A percentile compares a stretch with the other conserved stretches of the same genome.
These are phyloP conservation scores for Pundamilia nyererei DNA, from an alignment of 2,113 vertebrate genomes.

Conservation along the genomic window DNA sequence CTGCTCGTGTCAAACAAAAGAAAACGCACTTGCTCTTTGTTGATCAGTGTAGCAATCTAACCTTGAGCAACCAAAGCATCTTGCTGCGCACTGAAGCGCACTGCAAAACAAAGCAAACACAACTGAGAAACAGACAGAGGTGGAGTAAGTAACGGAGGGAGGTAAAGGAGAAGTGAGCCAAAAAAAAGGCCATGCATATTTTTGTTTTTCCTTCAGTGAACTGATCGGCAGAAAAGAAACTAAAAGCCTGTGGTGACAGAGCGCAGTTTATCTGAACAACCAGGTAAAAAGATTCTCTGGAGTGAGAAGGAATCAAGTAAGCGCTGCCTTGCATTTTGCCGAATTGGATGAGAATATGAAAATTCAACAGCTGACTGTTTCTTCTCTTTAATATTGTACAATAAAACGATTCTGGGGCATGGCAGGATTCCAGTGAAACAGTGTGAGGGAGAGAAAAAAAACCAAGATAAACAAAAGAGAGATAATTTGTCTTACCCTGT, in stretches of 20 bases:
- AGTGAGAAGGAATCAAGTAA: not conserved
- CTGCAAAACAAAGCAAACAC: slow-evolving; percentile 2
- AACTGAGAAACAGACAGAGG: not conserved
- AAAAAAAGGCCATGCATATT: not conserved
- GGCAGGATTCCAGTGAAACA: not conserved
- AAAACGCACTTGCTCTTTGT: slow-evolving; percentile 12
- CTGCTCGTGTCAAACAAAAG: slow-evolving; percentile 26
- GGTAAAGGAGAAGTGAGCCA: not conserved
- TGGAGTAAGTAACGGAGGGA: not conserved
- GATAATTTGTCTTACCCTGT: not conserved
- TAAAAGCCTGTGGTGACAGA: not conserved
- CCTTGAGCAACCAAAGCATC: slow-evolving; percentile 1
- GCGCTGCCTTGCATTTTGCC: not conserved
- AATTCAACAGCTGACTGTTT: not conserved
- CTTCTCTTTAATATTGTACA: not conserved
- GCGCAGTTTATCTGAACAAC: not conserved
- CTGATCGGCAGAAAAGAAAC: not conserved
- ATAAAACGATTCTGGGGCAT: not conserved
- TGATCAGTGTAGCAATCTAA: slow-evolving; percentile 28
- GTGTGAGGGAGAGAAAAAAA: not conserved
- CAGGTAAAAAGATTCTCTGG: not conserved
- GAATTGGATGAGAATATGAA: not conserved
- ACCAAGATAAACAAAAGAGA: not conserved
- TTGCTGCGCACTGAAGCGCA: not conserved
- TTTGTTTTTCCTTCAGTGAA: not conserved